Evolutionary conservation across 2,888 invertebrate genomes (phyloP), one percentile per base, ranked within the genome.

Genomic region (Elgonia sp.): DNA sequence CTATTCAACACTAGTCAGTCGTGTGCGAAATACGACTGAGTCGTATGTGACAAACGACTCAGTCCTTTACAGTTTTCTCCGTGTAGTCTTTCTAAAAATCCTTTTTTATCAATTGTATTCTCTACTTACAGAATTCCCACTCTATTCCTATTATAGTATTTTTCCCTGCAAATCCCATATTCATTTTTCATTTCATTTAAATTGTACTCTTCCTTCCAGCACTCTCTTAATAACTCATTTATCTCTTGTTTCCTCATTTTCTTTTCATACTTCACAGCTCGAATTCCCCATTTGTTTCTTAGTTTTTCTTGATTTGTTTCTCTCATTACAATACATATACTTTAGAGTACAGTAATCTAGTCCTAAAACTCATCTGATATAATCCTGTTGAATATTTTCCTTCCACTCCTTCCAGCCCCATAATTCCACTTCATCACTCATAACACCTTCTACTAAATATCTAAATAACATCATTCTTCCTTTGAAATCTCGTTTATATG

Each of bases 401-500:
- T 67, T n/a, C 14, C 29, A 55, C 72, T 80, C 85, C 53, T 55
- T 42, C 85, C 85, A 85, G 3, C 80, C 65, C 85, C 85, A 85
- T 8, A 80, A 55, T 67, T 85, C 80, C 10, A 37, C 57, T 14
- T 73, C 86, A n/a, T 86, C 75, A 20, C 50, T 46, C 57, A 86
- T 81, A 0, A 86, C 75, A 69, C 75, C 60, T 60, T 57, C 40
- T 5, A 81, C 62, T n/a, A 86, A 42, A 37, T 69, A 75, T 18
- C 75, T 73, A 53, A 75, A 86, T n/a, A 86, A 16, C 39, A 40
- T 81, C 50, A 69, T 69, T 40, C 81, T 67, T 69, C 79, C 73
- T 21, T 20, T 70, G 60, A 65, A 87, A 42, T 87, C 87, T 10
- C 65, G 40, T 21, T 50, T 87, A 20, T 53, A 80, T 55, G 39